These are phyloP conservation scores for Mamestra brassicae DNA, from an alignment of 2,888 invertebrate species.

Conservation along the genomic window DNA sequence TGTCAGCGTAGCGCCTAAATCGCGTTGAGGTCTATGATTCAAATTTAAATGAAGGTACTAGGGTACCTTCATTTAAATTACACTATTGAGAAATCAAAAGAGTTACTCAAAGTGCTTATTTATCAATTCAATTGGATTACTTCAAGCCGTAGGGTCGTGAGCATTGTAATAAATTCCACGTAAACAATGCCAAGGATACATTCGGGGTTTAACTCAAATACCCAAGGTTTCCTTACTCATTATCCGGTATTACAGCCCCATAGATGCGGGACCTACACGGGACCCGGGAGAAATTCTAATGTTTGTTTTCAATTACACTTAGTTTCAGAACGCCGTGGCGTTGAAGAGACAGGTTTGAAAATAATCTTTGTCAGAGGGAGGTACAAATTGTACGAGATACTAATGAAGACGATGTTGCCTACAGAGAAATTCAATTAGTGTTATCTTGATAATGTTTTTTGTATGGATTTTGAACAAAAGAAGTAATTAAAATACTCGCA, in stretches of 20 bases:
- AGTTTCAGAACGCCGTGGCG: constrained; percentile 7
- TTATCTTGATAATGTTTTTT: constrained; percentile 11
- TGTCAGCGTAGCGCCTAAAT: background rate
- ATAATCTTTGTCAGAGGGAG: constrained; percentile 22
- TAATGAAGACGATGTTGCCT: constrained; percentile 19
- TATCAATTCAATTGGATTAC: constrained; percentile 32
- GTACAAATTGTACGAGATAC: background rate
- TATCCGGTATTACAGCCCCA: constrained; percentile 49
- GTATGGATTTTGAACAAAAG: background rate
- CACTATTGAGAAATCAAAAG: background rate
- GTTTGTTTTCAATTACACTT: constrained; percentile 64
- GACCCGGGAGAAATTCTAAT: constrained; percentile 36
- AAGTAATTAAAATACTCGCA: constrained; percentile 19
- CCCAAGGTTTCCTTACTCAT: constrained; percentile 37
- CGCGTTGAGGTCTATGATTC: background rate
- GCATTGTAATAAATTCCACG: constrained; percentile 36
- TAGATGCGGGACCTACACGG: constrained; percentile 37
- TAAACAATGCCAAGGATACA: constrained; percentile 47
- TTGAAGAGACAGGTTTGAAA: constrained; percentile 17
- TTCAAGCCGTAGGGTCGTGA: constrained; percentile 11
- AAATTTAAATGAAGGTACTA: background rate
- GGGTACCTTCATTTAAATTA: no score
- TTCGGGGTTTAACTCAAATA: constrained; percentile 40
- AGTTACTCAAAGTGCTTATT: background rate
- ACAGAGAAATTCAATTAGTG: constrained; percentile 48